phyloP scores from a whole-genome alignment of 2,888 invertebrate genomes.

The Hydrotaea diabolus region DNA sequence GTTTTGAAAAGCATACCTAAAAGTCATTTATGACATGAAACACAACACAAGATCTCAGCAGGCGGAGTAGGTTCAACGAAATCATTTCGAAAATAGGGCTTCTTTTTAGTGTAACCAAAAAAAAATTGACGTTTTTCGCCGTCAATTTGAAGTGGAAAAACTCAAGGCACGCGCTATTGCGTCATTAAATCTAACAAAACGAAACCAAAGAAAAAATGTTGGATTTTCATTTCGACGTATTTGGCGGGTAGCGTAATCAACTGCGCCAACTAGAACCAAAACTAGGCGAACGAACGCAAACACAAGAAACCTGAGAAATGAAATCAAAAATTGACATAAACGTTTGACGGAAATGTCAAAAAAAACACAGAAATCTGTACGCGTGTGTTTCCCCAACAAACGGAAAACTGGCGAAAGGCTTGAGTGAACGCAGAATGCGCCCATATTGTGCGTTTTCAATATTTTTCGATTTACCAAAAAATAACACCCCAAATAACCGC shows the following conservation, averaged over 20 bases:
- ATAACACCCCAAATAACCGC: background rate
- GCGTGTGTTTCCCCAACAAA: background rate
- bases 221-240: background rate
- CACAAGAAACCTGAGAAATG: background rate
- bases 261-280: too few species aligned
- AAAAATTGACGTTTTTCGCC: background rate
- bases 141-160: conserved; percentile 1
- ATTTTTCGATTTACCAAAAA: background rate
- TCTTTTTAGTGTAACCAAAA: background rate
- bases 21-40: background rate
- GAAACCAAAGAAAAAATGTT: conserved; percentile 13
- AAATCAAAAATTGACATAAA: conserved; percentile 42
- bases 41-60: too few species aligned
- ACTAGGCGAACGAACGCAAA: background rate
- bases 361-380: background rate
- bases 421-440: conserved; percentile 22
- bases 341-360: conserved; percentile 55
- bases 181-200: conserved; percentile 38
- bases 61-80: background rate
- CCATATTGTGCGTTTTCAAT: background rate
- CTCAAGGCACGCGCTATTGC: conserved; percentile 41
- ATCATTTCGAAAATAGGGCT: background rate
- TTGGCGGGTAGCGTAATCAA: background rate
- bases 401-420: conserved; percentile 31
- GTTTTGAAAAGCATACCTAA: background rate